phyloP scores from a whole-genome alignment of 2,888 invertebrate genomes.

The Drosophila dives region DNA sequence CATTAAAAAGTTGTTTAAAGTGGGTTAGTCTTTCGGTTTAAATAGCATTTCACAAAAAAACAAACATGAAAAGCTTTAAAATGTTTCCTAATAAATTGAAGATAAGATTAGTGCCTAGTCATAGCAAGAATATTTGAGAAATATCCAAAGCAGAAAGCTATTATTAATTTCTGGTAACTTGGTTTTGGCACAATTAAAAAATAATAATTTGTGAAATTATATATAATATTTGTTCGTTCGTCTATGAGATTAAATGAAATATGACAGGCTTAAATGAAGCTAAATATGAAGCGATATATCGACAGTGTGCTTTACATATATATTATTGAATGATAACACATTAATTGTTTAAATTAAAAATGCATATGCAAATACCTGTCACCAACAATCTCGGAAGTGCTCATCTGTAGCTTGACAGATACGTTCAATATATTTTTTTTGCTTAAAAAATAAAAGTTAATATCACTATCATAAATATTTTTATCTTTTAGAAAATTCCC shows the following conservation, averaged over 20 bases:
- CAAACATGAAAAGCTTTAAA: background rate
- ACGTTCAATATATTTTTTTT: background rate
- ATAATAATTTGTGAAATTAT: conserved; percentile 19
- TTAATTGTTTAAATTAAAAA: background rate
- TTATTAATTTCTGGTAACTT: conserved; percentile 2
- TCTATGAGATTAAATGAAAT: background rate
- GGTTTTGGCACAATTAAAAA: conserved; percentile 48
- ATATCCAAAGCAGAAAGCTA: background rate
- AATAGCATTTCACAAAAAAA: background rate
- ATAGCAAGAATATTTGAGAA: conserved; percentile 5
- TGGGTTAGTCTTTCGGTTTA: conserved; percentile 45
- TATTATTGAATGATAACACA: background rate
- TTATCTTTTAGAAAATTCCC: background rate
- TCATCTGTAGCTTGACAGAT: background rate
- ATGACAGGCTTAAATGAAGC: background rate
- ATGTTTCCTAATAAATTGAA: conserved; percentile 13
- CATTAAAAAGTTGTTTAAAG: conserved; percentile 31
- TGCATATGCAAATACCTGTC: background rate
- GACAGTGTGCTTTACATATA: background rate
- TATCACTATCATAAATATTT: background rate
- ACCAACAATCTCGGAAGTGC: background rate
- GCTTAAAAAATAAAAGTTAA: background rate
- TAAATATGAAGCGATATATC: background rate
- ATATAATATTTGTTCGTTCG: conserved; percentile 4
- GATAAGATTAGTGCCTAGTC: conserved; percentile 18